Percentiles rank a stretch among this genome's conserved stretches.
Evolutionary conservation across 2,797 vertebrate genomes (phyloP).

Genomic region (Bovichtus diacanthus): DNA sequence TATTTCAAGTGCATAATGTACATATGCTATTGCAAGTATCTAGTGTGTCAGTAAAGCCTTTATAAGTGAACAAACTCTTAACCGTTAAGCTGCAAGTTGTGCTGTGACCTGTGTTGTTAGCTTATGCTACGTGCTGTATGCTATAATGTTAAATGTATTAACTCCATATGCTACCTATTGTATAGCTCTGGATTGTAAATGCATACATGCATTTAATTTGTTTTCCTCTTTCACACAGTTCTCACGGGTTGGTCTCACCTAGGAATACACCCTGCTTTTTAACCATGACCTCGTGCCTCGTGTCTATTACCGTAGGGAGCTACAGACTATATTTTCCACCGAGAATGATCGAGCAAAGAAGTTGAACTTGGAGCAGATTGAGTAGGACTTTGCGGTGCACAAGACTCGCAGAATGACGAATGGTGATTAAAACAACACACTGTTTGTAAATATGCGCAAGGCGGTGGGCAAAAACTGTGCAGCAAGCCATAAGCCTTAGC

Average conservation of each 20-base stretch:
- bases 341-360: not conserved
- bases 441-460: not conserved
- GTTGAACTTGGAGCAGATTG: not conserved
- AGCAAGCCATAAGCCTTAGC: too few relatives aligned
- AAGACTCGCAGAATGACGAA: not conserved
- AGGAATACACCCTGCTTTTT: not conserved
- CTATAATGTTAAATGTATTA: not conserved
- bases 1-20: not conserved
- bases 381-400: not conserved
- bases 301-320: not conserved
- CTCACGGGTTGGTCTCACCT: not conserved
- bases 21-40: not conserved
- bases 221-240: not conserved
- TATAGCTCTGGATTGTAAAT: not conserved
- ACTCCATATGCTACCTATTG: not conserved
- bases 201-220: not conserved
- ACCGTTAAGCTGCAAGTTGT: not conserved
- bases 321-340: not conserved
- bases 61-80: not conserved
- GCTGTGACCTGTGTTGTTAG: not conserved
- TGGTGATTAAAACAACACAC: not conserved
- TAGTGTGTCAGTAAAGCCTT: not conserved
- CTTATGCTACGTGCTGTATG: not conserved
- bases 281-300: rapidly evolving
- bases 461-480: not conserved